These are phyloP conservation scores for Brachionichthys hirsutus DNA, from an alignment of 2,113 vertebrate genomes.

Conservation along the genomic window DNA sequence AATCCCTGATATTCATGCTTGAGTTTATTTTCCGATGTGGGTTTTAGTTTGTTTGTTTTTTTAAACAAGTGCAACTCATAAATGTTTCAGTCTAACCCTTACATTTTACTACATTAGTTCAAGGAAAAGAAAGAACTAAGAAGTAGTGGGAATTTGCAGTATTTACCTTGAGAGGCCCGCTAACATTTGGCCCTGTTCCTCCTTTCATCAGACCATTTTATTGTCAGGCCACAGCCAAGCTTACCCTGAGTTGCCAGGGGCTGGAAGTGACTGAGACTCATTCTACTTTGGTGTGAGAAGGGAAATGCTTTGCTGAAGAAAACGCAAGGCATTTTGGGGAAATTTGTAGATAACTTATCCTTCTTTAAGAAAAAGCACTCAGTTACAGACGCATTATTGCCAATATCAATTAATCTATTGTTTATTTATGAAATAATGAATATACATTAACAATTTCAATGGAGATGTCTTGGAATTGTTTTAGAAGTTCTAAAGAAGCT, in stretches of 20 bases:
- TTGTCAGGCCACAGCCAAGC: slow-evolving; percentile 51
- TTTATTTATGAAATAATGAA: background rate
- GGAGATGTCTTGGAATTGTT: too few species aligned
- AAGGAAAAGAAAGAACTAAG: background rate
- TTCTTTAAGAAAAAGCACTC: too few species aligned
- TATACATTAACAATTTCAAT: background rate
- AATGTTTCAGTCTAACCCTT: background rate
- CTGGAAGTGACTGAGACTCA: slow-evolving; percentile 32
- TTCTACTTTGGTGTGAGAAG: slow-evolving; percentile 41
- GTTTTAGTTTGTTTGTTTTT: too few species aligned
- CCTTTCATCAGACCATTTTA: slow-evolving; percentile 46
- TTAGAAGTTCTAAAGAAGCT: too few species aligned
- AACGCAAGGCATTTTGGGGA: background rate
- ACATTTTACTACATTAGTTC: background rate
- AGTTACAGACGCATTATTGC: too few species aligned
- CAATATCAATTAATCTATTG: too few species aligned
- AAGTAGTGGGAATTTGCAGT: background rate
- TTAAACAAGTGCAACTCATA: too few species aligned
- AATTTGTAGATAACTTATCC: background rate
- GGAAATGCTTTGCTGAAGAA: slow-evolving; percentile 8
- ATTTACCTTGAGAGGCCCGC: slow-evolving; percentile 33
- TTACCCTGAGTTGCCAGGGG: slow-evolving; percentile 49
- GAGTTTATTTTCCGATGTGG: too few species aligned
- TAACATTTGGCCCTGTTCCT: slow-evolving; percentile 44
- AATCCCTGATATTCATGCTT: background rate